phyloP scores from a whole-genome alignment of 2,888 invertebrate genomes.

The Hirtodrosophila trivittata region DNA sequence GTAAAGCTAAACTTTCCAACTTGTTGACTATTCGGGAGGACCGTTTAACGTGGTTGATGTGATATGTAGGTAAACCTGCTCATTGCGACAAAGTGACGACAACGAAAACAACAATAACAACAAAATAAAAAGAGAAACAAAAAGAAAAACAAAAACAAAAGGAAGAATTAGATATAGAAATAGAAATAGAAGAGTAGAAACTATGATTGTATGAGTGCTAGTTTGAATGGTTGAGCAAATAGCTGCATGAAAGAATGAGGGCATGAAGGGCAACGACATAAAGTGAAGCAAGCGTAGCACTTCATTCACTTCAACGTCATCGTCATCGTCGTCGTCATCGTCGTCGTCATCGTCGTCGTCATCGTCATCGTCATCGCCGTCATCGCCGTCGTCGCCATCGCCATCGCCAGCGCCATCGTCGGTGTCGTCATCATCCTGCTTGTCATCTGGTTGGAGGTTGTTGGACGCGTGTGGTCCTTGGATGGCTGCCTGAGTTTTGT shows the following conservation, averaged over 20 bases:
- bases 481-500: constrained; percentile 44
- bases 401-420: neutral
- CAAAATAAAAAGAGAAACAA: constrained; percentile 3
- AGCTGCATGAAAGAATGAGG: constrained; percentile 57
- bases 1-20: too few relatives aligned
- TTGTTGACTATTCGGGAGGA: constrained; percentile 8
- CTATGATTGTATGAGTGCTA: constrained; percentile 65
- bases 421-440: constrained; percentile 4
- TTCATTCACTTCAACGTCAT: neutral
- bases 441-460: constrained; percentile 12
- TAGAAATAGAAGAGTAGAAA: constrained; percentile 1
- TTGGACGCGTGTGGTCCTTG: constrained; percentile 48
- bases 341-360: constrained; percentile 11
- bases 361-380: constrained; percentile 13
- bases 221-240: constrained; percentile 61
- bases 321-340: constrained; percentile 1
- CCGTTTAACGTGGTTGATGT: constrained; percentile 9
- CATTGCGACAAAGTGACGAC: constrained; percentile 19
- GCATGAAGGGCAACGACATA: constrained; percentile 52
- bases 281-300: constrained; percentile 27
- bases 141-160: constrained; percentile 4
- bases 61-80: constrained; percentile 13
- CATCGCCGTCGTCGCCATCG: neutral
- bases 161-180: too few relatives aligned
- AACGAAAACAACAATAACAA: constrained; percentile 3